These are phyloP conservation scores for Rhinichthys osculus DNA, from an alignment of 2,797 vertebrate genomes.

Conservation along the genomic window DNA sequence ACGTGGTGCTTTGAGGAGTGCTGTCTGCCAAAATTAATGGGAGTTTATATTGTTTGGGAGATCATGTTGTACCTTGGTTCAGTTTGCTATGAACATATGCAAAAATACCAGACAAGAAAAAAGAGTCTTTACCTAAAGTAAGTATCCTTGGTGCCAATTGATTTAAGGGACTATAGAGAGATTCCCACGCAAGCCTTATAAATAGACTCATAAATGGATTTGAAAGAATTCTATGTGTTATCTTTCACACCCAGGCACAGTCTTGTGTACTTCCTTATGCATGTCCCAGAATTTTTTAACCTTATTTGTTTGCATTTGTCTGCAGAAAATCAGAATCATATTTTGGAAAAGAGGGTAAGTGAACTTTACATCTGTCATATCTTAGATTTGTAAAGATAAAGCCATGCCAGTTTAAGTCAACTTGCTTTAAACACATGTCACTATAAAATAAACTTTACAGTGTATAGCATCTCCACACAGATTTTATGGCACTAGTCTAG, in stretches of 20 bases:
- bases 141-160: neutral
- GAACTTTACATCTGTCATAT: neutral
- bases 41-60: constrained; percentile 55
- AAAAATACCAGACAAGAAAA: constrained; percentile 44
- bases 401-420: neutral
- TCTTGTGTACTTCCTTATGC: neutral
- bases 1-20: neutral
- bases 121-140: neutral
- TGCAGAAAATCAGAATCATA: neutral
- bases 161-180: neutral
- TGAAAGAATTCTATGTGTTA: neutral
- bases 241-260: neutral
- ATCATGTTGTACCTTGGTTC: constrained; percentile 44
- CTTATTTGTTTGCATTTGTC: neutral
- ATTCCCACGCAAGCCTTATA: neutral
- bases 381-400: neutral
- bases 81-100: neutral
- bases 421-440: neutral
- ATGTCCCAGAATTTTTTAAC: no score
- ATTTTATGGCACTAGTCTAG: neutral
- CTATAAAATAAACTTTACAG: neutral
- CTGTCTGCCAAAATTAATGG: constrained; percentile 54
- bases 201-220: neutral
- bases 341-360: neutral
- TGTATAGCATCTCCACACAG: neutral